phyloP scores from a whole-genome alignment of 2,797 vertebrate species.

The Microchirus variegatus region DNA sequence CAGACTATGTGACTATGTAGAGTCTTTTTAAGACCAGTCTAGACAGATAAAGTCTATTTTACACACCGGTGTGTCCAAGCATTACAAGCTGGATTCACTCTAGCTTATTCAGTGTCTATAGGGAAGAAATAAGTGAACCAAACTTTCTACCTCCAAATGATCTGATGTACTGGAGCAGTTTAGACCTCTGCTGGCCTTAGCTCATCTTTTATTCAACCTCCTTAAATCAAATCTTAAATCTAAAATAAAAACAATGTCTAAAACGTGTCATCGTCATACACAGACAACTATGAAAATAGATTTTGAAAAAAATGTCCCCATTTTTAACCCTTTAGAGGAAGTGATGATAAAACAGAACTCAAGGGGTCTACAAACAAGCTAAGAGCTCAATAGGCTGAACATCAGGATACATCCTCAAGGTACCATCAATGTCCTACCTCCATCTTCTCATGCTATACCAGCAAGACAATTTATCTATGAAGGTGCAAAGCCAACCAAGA shows the following conservation, averaged over 20 bases:
- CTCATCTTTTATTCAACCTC: too few relatives aligned
- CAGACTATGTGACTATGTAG: neutral
- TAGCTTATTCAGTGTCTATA: conserved; percentile 14
- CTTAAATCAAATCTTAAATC: too few relatives aligned
- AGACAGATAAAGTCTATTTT: conserved; percentile 30
- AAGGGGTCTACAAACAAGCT: neutral
- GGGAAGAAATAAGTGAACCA: conserved; percentile 22
- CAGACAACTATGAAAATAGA: too few relatives aligned
- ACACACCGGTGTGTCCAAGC: conserved; percentile 9
- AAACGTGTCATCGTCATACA: too few relatives aligned
- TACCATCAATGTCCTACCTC: neutral
- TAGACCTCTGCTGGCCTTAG: conserved; percentile 16
- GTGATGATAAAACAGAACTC: neutral
- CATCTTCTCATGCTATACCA: too few relatives aligned
- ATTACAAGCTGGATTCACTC: conserved; percentile 16
- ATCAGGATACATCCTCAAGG: neutral
- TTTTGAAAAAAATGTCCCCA: too few relatives aligned
- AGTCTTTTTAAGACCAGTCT: conserved; percentile 28
- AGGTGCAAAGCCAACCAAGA: too few relatives aligned
- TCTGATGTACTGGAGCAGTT: conserved; percentile 20
- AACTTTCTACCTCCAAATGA: conserved; percentile 21
- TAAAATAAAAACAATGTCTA: too few relatives aligned
- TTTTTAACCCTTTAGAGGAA: too few relatives aligned
- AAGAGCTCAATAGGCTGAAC: neutral
- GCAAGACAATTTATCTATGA: too few relatives aligned